Conservation (phyloP, 2,797 vertebrate species). For the Epinephelus awoara region DNA sequence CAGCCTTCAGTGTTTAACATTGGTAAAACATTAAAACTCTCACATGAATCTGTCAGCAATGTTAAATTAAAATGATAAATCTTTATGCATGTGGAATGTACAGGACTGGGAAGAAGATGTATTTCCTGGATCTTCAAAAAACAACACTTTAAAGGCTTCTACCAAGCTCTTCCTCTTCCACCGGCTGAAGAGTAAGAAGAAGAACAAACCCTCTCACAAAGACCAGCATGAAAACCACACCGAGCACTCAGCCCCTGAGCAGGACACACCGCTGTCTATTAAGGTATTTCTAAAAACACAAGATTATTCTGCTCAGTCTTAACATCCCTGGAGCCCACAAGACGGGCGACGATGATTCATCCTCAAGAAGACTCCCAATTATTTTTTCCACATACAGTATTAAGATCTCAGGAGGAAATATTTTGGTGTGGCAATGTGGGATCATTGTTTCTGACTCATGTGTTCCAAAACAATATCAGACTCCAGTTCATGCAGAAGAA, state of each 20-base stretch:
- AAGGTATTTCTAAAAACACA: conserved; percentile 70
- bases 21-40: not conserved
- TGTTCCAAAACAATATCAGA: not conserved
- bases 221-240: conserved; percentile 85
- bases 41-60: not conserved
- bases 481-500: not conserved
- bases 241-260: conserved; percentile 40
- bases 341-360: conserved; percentile 13
- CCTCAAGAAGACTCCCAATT: not conserved
- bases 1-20: not conserved
- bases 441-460: not conserved
- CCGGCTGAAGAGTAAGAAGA: conserved; percentile 92
- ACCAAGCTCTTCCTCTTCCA: conserved; percentile 94
- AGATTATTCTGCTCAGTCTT: not conserved
- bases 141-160: conserved; percentile 90
- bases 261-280: conserved; percentile 60
- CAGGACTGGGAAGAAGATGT: conserved; percentile 90
- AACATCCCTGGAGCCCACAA: not conserved
- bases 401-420: conserved; percentile 4
- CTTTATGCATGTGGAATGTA: conserved; percentile 63
- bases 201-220: conserved; percentile 84
- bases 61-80: not conserved
- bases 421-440: not conserved
- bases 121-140: conserved; percentile 89
- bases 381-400: not conserved